Base-by-base conservation (phyloP, 2,888 invertebrate species). In the Rotaria magnacalcarata region DNA sequence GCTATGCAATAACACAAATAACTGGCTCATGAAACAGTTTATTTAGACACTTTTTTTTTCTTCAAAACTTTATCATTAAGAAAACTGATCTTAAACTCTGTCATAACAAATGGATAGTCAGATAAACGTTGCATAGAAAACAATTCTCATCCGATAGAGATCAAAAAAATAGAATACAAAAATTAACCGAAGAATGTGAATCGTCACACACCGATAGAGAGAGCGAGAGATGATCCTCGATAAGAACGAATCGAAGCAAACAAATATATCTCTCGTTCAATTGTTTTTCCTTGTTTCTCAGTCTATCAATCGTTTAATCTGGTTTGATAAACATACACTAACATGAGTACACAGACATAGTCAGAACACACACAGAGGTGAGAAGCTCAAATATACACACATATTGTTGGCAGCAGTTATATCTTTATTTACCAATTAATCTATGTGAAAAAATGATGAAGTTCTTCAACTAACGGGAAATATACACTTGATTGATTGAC, bases 401-500 rank as follows among this genome's bases (percentile, higher is more conserved):
- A 67, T 67, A 67, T 67, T 67, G 67, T 19, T 34, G 67, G 67
- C 34, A 67, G 34, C 34, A 67, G 34, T 67, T 34, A 27, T 67
- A 34, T 67, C 67, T 67, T 11, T 67, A 67, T 67, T 67, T 19
- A 34, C 67, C 14, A 67, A 34, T 34, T 67, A 67, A 34, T 67
- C 34, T 67, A 34, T 67, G 67, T 67, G 34, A 67, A 16, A 67
- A 67, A 54, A 27, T 10, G 34, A 34, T 67, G 67, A 67, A 67
- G 14, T 27, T 67, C 27, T 34, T 67, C 19, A 67, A 34, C 34
- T 41, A 67, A 67, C 67, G 67, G 67, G 34, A 67, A 67, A 41
- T 67, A 34, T 34, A 67, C 67, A 67, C 34, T 67, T 34, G 67
- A 67, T 67, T 67, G 67, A 67, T 67, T 67, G 67, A 67, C 34